Conservation (phyloP, 2,797 vertebrate species). For the Fistularia commersonii region DNA sequence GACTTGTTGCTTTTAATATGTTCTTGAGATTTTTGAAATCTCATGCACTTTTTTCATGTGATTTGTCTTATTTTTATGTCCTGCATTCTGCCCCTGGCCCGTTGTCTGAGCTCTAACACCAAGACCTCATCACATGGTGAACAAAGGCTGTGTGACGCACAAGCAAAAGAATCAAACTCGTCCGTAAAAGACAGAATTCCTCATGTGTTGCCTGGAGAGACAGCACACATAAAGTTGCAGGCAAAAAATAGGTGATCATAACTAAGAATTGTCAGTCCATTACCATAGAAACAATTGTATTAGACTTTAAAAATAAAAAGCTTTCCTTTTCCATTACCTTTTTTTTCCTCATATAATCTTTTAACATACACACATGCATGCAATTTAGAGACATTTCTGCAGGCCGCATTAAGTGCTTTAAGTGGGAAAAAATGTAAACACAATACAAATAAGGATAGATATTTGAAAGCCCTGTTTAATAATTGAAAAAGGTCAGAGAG, state of each 20-base stretch:
- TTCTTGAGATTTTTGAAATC: background rate
- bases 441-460: too few species aligned
- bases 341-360: too few species aligned
- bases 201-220: constrained; percentile 64
- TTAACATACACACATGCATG: too few species aligned
- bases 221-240: constrained; percentile 38
- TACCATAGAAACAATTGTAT: constrained; percentile 18
- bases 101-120: constrained; percentile 2
- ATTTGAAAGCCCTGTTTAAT: too few species aligned
- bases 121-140: constrained; percentile 22
- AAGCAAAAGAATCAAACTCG: constrained; percentile 7
- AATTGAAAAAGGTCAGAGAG: too few species aligned
- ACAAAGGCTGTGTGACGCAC: constrained; percentile 52
- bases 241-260: constrained; percentile 9
- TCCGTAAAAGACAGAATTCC: constrained; percentile 49
- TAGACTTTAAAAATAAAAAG: background rate
- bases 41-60: background rate
- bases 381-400: too few species aligned
- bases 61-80: background rate
- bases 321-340: too few species aligned
- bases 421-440: too few species aligned
- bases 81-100: constrained; percentile 5
- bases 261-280: constrained; percentile 4
- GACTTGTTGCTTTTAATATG: background rate
- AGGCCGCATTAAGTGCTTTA: too few species aligned